Evolutionary conservation across 2,113 vertebrate species (phyloP).

Genomic region (Megalops atlanticus): DNA sequence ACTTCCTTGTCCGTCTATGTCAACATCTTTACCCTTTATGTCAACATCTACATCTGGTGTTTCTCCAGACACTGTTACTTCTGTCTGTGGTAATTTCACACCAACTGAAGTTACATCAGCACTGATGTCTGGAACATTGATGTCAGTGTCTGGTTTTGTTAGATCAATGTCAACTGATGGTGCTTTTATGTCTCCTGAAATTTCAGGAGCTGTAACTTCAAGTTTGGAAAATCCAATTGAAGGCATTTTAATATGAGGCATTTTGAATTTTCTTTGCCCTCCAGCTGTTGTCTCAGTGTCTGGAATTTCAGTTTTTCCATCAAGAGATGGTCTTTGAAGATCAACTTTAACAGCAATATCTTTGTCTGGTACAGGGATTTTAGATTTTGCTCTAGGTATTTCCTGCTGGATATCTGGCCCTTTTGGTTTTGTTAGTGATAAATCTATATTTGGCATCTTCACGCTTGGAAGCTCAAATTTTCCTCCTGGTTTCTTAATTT

Average conservation of each 20-base stretch:
- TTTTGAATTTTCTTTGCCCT: constrained; percentile 26
- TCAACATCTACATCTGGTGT: constrained; percentile 6
- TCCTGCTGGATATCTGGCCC: background rate
- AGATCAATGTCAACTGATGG: background rate
- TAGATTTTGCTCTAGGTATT: no score
- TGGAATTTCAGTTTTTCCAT: constrained; percentile 1
- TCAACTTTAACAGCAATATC: background rate
- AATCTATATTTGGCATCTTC: background rate
- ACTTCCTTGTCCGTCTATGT: constrained; percentile 20
- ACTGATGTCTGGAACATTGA: constrained; percentile 7
- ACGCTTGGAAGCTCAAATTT: background rate
- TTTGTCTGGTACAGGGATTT: background rate
- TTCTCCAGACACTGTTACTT: background rate
- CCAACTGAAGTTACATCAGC: constrained; percentile 8
- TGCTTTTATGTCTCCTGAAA: background rate
- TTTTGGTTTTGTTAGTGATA: background rate
- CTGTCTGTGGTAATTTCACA: constrained; percentile 4
- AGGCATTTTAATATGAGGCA: constrained; percentile 24
- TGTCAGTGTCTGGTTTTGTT: constrained; percentile 18
- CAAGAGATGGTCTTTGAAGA: constrained; percentile 4
- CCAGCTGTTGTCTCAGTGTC: background rate
- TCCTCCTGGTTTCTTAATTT: background rate
- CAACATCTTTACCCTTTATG: constrained; percentile 28
- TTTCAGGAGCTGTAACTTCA: background rate
- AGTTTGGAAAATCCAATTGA: constrained; percentile 23